phyloP scores from a whole-genome alignment of 2,113 vertebrate species.

The Ivindomyrus marchei region DNA sequence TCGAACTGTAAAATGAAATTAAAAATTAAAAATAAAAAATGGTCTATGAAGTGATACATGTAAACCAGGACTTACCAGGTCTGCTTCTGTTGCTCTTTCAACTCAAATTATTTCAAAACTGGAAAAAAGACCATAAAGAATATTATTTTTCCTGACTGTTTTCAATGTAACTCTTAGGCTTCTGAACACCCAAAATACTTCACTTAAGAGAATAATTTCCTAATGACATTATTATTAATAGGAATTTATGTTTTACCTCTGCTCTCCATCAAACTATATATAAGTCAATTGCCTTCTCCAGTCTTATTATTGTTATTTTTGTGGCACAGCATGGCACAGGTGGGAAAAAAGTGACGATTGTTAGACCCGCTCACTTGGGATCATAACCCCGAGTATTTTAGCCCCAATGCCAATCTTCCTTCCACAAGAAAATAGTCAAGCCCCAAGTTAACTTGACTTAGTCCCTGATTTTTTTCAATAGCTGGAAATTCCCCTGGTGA shows the following conservation, averaged over 20 bases:
- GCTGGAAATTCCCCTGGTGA: too few species aligned
- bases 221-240: background rate
- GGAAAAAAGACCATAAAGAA: background rate
- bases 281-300: background rate
- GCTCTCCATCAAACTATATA: background rate
- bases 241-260: background rate
- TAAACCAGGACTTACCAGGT: background rate
- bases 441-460: too few species aligned
- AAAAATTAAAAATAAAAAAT: background rate
- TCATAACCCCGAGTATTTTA: too few species aligned
- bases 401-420: too few species aligned
- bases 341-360: too few species aligned
- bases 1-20: background rate
- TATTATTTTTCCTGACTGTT: background rate
- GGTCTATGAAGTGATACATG: background rate
- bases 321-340: background rate
- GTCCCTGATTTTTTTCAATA: too few species aligned
- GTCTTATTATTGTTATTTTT: background rate
- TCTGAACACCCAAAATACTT: background rate
- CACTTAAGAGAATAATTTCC: background rate
- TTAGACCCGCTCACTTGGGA: too few species aligned
- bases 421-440: too few species aligned
- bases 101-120: background rate
- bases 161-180: background rate
- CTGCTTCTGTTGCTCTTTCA: background rate